Percentiles rank a stretch among this genome's conserved stretches.
Evolutionary conservation across 2,888 invertebrate species (phyloP).

Genomic region (Caenorhabditis panamensis): DNA sequence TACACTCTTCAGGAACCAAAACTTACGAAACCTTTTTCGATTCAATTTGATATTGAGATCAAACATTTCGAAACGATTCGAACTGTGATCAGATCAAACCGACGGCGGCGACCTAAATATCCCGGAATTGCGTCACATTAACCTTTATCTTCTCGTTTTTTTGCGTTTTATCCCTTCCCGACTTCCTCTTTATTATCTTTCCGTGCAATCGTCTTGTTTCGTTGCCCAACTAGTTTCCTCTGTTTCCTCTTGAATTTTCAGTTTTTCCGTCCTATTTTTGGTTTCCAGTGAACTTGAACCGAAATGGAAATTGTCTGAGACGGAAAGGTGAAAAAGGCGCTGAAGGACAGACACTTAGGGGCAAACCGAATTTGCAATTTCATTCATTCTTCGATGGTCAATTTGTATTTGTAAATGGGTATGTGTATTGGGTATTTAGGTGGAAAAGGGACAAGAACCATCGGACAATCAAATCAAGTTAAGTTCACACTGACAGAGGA

Average conservation of each 20-base stretch:
- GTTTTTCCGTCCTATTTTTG: not conserved
- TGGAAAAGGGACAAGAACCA: not conserved
- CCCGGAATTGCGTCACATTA: conserved; percentile 19
- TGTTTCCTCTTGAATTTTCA: not conserved
- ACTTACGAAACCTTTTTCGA: too few relatives aligned
- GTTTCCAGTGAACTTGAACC: not conserved
- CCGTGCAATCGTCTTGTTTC: not conserved
- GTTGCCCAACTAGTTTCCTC: not conserved
- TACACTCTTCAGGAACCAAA: too few relatives aligned
- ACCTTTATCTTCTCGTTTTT: not conserved
- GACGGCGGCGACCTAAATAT: conserved; percentile 14
- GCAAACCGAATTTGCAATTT: conserved; percentile 30
- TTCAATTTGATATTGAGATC: too few relatives aligned
- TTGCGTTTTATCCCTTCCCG: not conserved
- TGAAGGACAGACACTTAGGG: conserved; percentile 8
- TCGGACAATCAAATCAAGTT: conserved; percentile 4
- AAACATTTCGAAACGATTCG: not conserved
- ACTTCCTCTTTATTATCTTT: not conserved
- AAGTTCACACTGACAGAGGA: too few relatives aligned
- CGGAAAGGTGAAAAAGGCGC: conserved; percentile 2
- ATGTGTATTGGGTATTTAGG: not conserved
- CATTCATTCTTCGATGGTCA: conserved; percentile 35
- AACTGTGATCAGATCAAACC: conserved; percentile 7
- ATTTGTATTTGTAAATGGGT: conserved; percentile 16
- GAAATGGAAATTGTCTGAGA: not conserved